Evolutionary conservation across 53 echinoderm and acorn worm genomes (phyloP).

Genomic region (Mesocentrotus franciscanus): DNA sequence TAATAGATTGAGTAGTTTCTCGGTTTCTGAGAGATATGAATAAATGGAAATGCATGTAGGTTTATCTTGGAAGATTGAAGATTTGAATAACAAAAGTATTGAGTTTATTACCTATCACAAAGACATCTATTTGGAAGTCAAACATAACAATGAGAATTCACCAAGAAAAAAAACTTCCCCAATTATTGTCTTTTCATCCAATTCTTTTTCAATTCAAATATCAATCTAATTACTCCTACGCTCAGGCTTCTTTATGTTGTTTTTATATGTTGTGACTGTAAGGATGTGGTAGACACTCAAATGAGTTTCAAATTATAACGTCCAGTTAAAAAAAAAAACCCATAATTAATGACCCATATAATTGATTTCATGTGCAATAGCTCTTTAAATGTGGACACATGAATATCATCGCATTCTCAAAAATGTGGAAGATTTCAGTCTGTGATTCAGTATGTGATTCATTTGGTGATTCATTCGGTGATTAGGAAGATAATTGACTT

Average conservation of each 20-base stretch:
- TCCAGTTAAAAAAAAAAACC: background rate
- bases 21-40: background rate
- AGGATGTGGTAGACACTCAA: background rate
- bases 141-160: too few relatives aligned
- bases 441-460: background rate
- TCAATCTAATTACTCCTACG: too few relatives aligned
- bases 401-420: background rate
- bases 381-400: background rate
- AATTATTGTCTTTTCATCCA: too few relatives aligned
- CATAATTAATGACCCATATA: background rate
- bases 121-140: too few relatives aligned
- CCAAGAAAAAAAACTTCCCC: too few relatives aligned
- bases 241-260: too few relatives aligned
- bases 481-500: conserved; percentile 35
- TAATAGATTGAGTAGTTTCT: background rate
- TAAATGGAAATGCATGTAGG: too few relatives aligned
- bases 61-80: too few relatives aligned
- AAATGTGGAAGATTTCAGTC: background rate
- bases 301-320: background rate
- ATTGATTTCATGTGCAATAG: background rate
- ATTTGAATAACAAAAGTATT: too few relatives aligned
- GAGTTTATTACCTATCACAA: too few relatives aligned
- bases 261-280: too few relatives aligned
- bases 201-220: too few relatives aligned
- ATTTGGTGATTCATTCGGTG: background rate